Evolutionary conservation across 2,113 vertebrate species (phyloP).

Genomic region (Periophthalmodon schlosseri): DNA sequence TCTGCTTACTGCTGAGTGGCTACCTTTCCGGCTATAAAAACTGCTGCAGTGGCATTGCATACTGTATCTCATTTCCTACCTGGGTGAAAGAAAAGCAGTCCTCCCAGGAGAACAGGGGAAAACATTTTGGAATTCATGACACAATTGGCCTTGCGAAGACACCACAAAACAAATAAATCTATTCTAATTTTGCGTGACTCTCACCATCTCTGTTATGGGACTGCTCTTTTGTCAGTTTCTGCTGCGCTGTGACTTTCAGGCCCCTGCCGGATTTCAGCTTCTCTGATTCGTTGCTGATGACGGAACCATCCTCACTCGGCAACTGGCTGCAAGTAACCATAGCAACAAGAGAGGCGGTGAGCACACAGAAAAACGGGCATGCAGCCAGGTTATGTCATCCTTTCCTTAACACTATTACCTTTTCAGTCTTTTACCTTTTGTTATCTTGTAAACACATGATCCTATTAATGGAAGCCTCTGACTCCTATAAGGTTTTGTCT

Average conservation of each 20-base stretch:
- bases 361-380: conserved; percentile 70
- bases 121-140: conserved; percentile 20
- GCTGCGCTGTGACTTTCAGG: conserved; percentile 86
- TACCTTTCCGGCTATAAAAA: conserved; percentile 44
- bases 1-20: conserved; percentile 53
- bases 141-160: conserved; percentile 39
- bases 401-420: conserved; percentile 51
- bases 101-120: conserved; percentile 5
- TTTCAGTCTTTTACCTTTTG: conserved; percentile 18
- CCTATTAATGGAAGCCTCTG: not conserved
- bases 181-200: conserved; percentile 51
- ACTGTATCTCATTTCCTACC: conserved; percentile 20
- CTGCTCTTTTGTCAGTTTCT: conserved; percentile 90
- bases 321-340: conserved; percentile 96
- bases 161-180: conserved; percentile 32
- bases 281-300: conserved; percentile 94
- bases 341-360: conserved; percentile 91
- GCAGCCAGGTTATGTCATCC: conserved; percentile 78
- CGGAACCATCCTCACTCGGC: conserved; percentile 93
- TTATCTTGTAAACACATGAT: conserved; percentile 23
- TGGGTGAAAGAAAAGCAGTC: conserved; percentile 19
- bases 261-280: conserved; percentile 85
- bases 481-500: not conserved
- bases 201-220: conserved; percentile 88
- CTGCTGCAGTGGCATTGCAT: conserved; percentile 37